Conservation (phyloP, 2,113 vertebrate species). For the Camelus bactrianus region DNA sequence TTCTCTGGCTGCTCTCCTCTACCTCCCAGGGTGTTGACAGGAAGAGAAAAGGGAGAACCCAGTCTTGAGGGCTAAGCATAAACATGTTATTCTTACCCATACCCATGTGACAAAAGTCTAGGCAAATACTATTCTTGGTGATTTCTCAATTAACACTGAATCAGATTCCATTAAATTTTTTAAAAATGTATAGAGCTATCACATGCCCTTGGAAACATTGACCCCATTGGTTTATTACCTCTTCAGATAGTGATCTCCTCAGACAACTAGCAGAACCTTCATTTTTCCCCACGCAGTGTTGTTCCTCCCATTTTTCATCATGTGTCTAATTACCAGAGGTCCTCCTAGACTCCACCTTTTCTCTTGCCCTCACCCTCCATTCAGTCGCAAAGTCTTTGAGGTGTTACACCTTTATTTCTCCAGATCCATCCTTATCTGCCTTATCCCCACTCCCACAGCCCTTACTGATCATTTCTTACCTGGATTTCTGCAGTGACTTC, state of each 20-base stretch:
- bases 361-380: not conserved
- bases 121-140: not conserved
- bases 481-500: not conserved
- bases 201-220: not conserved
- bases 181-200: not conserved
- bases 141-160: not conserved
- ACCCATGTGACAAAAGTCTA: not conserved
- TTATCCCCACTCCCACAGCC: not conserved
- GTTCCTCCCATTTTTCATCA: not conserved
- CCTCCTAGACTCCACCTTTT: not conserved
- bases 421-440: not conserved
- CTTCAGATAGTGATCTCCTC: not conserved
- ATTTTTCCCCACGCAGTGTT: not conserved
- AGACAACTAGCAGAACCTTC: not conserved
- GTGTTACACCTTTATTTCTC: not conserved
- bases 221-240: not conserved
- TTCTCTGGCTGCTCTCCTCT: not conserved
- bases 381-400: not conserved
- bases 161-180: not conserved
- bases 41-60: not conserved
- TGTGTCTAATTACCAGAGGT: not conserved
- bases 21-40: not conserved
- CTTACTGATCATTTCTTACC: not conserved
- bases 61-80: not conserved
- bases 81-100: not conserved